A percentile compares a stretch with the other conserved stretches of the same genome.
Evolutionary conservation across 2,113 vertebrate genomes (phyloP).

Genomic region (Saiga tatarica): DNA sequence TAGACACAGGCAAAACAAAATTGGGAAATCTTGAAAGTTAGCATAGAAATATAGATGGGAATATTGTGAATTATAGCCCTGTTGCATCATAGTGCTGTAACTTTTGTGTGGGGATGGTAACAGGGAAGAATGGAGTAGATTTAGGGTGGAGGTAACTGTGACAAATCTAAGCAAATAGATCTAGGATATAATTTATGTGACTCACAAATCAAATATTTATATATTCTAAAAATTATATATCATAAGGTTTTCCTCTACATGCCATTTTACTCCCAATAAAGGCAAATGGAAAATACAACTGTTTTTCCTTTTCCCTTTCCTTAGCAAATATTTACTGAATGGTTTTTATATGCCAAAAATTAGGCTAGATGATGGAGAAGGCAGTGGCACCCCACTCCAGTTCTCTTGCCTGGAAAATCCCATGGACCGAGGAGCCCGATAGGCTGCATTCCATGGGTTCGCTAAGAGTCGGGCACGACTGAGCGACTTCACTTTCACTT

Average conservation of each 20-base stretch:
- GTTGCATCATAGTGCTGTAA: neutral
- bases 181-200: neutral
- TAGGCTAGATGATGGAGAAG: neutral
- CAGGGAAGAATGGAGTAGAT: neutral
- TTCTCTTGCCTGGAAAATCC: no score
- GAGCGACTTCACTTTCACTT: no score
- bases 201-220: neutral
- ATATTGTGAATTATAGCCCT: neutral
- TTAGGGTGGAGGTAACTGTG: neutral
- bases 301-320: neutral
- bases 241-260: neutral
- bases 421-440: no score
- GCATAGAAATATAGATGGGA: neutral
- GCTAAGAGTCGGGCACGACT: rapidly evolving
- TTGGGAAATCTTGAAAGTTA: neutral
- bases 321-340: neutral
- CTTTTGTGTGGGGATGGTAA: neutral
- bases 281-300: neutral
- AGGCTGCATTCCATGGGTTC: no score
- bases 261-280: neutral
- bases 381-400: no score
- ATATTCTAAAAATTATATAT: neutral
- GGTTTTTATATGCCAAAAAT: neutral
- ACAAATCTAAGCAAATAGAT: neutral
- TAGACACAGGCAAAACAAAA: neutral